Evolutionary conservation across 2,113 vertebrate genomes (phyloP), one percentile per base, ranked within the genome.

Genomic region (Nerophis lumbriciformis): DNA sequence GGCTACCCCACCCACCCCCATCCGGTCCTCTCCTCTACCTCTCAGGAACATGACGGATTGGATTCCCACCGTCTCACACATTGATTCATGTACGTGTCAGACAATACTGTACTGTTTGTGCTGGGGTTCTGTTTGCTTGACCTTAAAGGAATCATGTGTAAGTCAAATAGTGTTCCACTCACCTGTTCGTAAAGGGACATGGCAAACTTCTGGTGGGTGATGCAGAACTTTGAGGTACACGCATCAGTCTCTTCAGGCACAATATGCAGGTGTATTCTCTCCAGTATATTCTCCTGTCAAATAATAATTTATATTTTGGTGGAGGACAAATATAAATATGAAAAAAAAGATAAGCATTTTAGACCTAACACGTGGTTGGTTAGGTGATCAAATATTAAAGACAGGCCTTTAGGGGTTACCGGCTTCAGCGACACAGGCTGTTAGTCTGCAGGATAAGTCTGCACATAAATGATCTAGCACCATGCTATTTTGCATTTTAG

Each of bases 181-280:
- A 98, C 97, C 95, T 99, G 97, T 69, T 99, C 97, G 71, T 98
- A 99, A 48, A 98, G 86, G 0, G 94, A 91, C 95, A 98, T 97
- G 6, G 97, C 96, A 81, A 99, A 99, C 89, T 99, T 99, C 84
- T 94, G 95, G 83, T 99, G 97, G 3, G 95, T 94, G 85, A 99
- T 95, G 76, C 97, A 99, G n/a, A 92, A 94, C 64, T 93, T 95
- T 0, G 95, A 97, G 58, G 95, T 95, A 86, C 96, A 99, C 85
- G 93, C 90, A 65, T 98, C 95, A 0, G 90, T 87, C 61, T 95
- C 94, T 80, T 94, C 94, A 66, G 94, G 92, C 73, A 94, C 95
- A 37, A 98, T 92, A 77, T 98, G 94, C 73, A 94, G 91, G 73
- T 99, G 96, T 81, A 99, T 97, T 85, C 92, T 92, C 73, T 95